Evolutionary conservation across 2,888 invertebrate species (phyloP), one percentile per base, ranked within the genome.

Genomic region (Candidula unifasciata): DNA sequence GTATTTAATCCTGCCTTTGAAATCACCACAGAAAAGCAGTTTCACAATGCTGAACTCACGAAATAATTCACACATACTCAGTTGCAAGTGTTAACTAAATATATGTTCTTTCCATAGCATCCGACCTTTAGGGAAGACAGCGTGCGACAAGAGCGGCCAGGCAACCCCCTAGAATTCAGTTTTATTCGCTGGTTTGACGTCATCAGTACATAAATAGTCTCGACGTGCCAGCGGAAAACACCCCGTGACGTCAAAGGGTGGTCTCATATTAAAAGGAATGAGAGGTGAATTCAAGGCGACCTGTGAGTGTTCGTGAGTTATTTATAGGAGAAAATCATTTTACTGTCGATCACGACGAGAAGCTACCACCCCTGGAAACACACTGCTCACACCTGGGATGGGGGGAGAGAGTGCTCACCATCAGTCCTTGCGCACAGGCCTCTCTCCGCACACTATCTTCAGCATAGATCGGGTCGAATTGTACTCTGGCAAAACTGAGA

Each of bases 171-270:
- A 60, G 77, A 52, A 66, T 60, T 52, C 78, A n/a, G 85, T 85
- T 85, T 85, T 85, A 85, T 85, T 57, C 78, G 21, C 57, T n/a
- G 64, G 77, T 74, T 84, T 84, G 84, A 84, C 84, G 84, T 84
- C 84, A 84, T 80, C 64, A 68, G 66, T 27, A 77, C 85, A 85
- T 85, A 85, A 85, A 85, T 85, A 85, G 84, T 68, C 76, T 35
- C 76, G 68, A 80, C 78, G 79, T 73, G 79, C 85, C 71, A 82
- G 69, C 85, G 85, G 85, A 85, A 85, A 85, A 82, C 82, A 79
- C 85, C 85, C 33, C 64, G 82, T 85, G 85, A 85, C 85, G 85
- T 85, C 82, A 82, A 60, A 81, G 73, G 78, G 73, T 44, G 27
- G 64, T 35, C 64, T 78, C 78, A 78, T 78, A 37, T 64, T 78